A percentile compares a stretch with the other conserved stretches of the same genome.
Conservation (phyloP, 2,888 invertebrate genomes). For the Lottia scabra region DNA sequence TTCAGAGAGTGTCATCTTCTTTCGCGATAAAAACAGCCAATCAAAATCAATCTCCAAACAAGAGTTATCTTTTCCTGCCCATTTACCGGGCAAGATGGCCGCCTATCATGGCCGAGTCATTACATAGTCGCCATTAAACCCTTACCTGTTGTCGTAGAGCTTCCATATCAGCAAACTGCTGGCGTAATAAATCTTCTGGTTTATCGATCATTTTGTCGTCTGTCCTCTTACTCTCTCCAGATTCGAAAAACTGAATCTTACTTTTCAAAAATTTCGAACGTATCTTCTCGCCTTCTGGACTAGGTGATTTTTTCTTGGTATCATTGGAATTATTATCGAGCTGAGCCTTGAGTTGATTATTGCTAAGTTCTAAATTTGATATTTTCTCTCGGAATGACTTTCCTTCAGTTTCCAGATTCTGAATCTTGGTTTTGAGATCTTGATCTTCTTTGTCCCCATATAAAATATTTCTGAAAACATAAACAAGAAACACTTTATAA, state of each 20-base stretch:
- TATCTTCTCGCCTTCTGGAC: not conserved
- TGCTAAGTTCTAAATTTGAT: not conserved
- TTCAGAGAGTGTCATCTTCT: too few relatives aligned
- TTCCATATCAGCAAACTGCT: constrained; percentile 61
- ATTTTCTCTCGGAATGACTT: not conserved
- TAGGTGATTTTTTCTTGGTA: not conserved
- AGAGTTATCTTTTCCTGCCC: too few relatives aligned
- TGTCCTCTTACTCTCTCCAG: not conserved
- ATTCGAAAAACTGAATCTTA: not conserved
- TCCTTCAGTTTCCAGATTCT: not conserved
- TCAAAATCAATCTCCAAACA: too few relatives aligned
- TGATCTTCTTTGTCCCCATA: not conserved
- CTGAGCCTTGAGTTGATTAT: not conserved
- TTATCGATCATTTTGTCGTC: constrained; percentile 50
- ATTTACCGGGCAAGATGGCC: too few relatives aligned
- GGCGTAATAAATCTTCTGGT: constrained; percentile 59
- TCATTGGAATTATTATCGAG: not conserved
- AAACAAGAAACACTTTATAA: too few relatives aligned
- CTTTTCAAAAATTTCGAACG: not conserved
- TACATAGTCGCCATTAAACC: too few relatives aligned
- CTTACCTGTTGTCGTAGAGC: constrained; percentile 58
- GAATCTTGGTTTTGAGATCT: not conserved
- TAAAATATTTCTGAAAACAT: too few relatives aligned
- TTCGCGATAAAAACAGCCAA: too few relatives aligned
- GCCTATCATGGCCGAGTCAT: too few relatives aligned